These are phyloP conservation scores for Dissostichus mawsoni DNA, from an alignment of 2,113 vertebrate genomes.

Conservation along the genomic window DNA sequence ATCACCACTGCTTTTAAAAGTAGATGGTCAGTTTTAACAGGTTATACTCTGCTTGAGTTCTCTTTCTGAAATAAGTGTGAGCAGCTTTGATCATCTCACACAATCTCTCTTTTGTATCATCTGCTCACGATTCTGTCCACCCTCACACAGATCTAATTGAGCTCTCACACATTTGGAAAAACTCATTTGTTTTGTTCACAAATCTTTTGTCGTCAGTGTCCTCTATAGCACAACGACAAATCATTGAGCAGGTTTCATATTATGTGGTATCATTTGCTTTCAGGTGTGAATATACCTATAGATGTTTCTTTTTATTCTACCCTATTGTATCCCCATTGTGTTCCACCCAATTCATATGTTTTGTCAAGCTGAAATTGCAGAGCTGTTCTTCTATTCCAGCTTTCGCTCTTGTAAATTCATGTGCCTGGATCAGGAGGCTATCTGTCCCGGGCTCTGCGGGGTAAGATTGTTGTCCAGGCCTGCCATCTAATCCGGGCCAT, in stretches of 20 bases:
- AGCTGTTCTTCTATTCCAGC: constrained; percentile 11
- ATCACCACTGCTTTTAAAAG: not conserved
- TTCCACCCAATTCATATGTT: constrained; percentile 10
- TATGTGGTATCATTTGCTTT: constrained; percentile 29
- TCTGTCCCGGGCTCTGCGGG: constrained; percentile 31
- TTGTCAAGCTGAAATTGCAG: constrained; percentile 19
- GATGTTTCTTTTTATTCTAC: constrained; percentile 14
- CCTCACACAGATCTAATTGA: not conserved
- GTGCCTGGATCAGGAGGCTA: constrained; percentile 44
- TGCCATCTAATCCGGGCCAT: constrained; percentile 43
- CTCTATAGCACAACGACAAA: constrained; percentile 21
- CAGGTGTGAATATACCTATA: constrained; percentile 6
- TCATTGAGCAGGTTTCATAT: constrained; percentile 5
- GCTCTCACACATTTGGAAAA: not conserved
- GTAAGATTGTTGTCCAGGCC: constrained; percentile 54
- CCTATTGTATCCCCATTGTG: not conserved
- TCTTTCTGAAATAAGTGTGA: not conserved
- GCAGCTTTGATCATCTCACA: constrained; percentile 1
- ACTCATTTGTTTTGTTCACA: not conserved
- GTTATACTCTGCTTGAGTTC: not conserved
- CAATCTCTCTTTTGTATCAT: not conserved
- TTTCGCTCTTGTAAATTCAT: constrained; percentile 46
- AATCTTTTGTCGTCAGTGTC: not conserved
- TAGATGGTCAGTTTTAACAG: not conserved
- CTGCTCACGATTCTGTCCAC: not conserved